These are phyloP conservation scores for Cotesia congregata DNA, from an alignment of 2,888 invertebrate genomes.

Conservation along the genomic window DNA sequence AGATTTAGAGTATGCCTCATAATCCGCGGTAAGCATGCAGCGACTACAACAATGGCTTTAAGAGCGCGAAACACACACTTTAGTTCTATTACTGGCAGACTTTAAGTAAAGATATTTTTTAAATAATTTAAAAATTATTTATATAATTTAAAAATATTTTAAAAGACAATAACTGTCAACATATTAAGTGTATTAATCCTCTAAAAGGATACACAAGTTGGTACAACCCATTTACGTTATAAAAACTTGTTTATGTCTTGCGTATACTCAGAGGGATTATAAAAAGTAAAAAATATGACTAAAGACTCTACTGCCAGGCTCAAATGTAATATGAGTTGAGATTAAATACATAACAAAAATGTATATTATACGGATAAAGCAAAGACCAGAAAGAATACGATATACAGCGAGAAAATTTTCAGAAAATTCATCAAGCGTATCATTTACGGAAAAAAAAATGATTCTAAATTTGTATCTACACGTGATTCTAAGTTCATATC, in stretches of 20 bases:
- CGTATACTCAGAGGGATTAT: not conserved
- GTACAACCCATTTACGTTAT: not conserved
- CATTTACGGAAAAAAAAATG: not conserved
- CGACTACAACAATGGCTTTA: too few relatives aligned
- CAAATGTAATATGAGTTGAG: not conserved
- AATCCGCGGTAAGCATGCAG: too few relatives aligned
- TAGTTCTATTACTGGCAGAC: too few relatives aligned
- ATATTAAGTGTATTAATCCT: not conserved
- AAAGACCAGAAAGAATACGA: not conserved
- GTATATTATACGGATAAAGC: not conserved
- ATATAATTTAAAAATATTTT: too few relatives aligned
- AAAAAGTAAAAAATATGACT: not conserved
- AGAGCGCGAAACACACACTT: too few relatives aligned
- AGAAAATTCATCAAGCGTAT: not conserved
- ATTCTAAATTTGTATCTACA: too few relatives aligned
- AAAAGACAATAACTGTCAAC: too few relatives aligned
- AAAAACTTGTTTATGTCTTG: not conserved
- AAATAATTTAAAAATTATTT: too few relatives aligned
- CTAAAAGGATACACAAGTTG: not conserved
- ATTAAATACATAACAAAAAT: not conserved
- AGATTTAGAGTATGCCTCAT: too few relatives aligned
- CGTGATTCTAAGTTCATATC: too few relatives aligned
- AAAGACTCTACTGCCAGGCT: not conserved
- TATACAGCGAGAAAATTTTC: not conserved
- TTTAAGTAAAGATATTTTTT: too few relatives aligned